Conservation (phyloP, 1,140 invertebrate genomes). For the Berghia stephanieae region DNA sequence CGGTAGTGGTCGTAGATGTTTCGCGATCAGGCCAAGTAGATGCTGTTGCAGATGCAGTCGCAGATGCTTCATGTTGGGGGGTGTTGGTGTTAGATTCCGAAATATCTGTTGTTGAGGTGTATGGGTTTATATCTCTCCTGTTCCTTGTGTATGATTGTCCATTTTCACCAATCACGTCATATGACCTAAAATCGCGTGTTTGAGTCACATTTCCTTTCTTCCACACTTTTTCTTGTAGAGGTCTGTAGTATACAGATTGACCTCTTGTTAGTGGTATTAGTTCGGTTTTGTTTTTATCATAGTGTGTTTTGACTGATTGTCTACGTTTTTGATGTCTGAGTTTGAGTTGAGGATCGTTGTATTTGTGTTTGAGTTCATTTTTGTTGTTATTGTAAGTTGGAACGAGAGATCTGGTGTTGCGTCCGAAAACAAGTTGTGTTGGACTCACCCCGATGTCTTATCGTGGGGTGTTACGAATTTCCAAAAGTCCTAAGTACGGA, state of each 20-base stretch:
- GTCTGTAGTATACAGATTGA: conserved; percentile 40
- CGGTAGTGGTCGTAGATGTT: too few species aligned
- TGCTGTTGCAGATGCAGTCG: too few species aligned
- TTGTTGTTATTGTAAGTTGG: conserved; percentile 23
- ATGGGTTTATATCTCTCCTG: too few species aligned
- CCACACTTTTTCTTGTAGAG: conserved; percentile 28
- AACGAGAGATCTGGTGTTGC: conserved; percentile 36
- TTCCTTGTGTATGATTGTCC: too few species aligned
- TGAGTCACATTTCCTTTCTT: conserved; percentile 24
- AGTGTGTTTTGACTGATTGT: conserved; percentile 21
- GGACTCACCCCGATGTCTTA: conserved; percentile 43
- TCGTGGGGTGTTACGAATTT: conserved; percentile 41
- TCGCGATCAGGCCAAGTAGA: too few species aligned
- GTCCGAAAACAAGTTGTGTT: conserved; percentile 39
- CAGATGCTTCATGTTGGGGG: too few species aligned
- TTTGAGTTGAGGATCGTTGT: not conserved
- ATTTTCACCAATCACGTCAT: too few species aligned
- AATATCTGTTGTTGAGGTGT: too few species aligned
- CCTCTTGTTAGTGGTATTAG: conserved; percentile 20
- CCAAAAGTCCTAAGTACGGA: conserved; percentile 37
- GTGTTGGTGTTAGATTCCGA: too few species aligned
- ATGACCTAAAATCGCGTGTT: too few species aligned
- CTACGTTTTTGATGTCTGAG: conserved; percentile 26
- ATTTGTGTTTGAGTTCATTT: not conserved
- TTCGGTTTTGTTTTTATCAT: conserved; percentile 28